Evolutionary conservation across 2,797 vertebrate genomes (phyloP), one percentile per base, ranked within the genome.

Genomic region (Trichosurus vulpecula): DNA sequence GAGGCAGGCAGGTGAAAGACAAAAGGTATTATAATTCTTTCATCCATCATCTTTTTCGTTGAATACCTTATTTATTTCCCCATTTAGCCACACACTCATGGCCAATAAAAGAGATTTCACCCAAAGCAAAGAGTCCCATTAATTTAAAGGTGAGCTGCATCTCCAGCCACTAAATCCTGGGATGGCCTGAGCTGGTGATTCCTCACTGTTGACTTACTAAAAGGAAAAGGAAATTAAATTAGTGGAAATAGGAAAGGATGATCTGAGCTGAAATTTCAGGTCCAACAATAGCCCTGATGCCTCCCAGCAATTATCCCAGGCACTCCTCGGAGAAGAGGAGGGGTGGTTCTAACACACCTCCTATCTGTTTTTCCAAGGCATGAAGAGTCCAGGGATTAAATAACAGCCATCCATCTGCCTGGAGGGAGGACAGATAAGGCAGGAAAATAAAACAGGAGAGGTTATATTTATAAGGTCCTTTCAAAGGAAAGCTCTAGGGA

Each of bases 191-290:
- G 96, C 74, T 27, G 95, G 95, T 55, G 41, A 96, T 89, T 16
- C 81, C 61, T 55, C 35, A 56, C 35, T 47, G 52, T 47, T 31
- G n/a, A 66, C 94, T 96, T 31, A 93, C 87, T 95, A 90, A 97
- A 94, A 94, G 91, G 57, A 61, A 95, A 87, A 22, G 53, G 74
- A 91, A 35, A 93, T 47, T 90, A 31, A 90, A 54, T 52, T 54
- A n/a, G 90, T 31, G 25, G 52, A 90, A 54, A 58, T 25, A 52
- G 2, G 90, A 93, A 55, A 91, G 92, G 6, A 6, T 12, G 92
- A 35, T 54, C 57, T 93, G 54, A 94, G 12, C 41, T 93, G 52
- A 61, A 94, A 96, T 94, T 96, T 97, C 97, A 96, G 95, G 81
- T 66, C 51, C 47, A 96, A 96, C 90, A 90, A 95, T 14, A 41